Evolutionary conservation across 1,140 invertebrate genomes (phyloP), one percentile per base, ranked within the genome.

Genomic region (Pollicipes pollicipes): DNA sequence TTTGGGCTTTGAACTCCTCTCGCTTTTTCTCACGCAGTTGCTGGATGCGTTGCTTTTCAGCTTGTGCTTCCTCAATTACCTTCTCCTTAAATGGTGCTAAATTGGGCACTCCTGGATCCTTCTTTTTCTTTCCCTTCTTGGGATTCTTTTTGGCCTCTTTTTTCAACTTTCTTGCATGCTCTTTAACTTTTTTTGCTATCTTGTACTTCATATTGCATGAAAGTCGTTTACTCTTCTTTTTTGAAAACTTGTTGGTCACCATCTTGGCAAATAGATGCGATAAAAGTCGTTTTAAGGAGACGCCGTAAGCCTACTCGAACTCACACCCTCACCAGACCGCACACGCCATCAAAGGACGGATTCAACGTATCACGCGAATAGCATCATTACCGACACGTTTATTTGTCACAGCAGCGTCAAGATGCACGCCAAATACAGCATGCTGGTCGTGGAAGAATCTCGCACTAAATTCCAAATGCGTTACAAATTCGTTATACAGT

Each of bases 71-170:
- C 78, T 89, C 87, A 10, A 97, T 78, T 72, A 97, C 89, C 29
- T 91, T 84, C 79, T 93, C 88, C 82, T 96, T 97, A 75, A 97
- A 97, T 1, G 94, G 94, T 77, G 93, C 90, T 73, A 88, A 88
- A 81, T 95, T 95, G 0, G 95, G 95, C 68, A 97, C 85, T 76
- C 90, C 87, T 68, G 93, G 88, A 29, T 92, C 80, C 76, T 94
- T 91, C n/a, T n/a, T n/a, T 26, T 83, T 82, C 66, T 77, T 81
- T 87, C 90, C 75, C 74, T 85, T 85, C 79, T 87, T 90, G 0
- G 85, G 81, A 75, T 88, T 86, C 77, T 91, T 75, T n/a, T 91
- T 95, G 0, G 85, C 84, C 75, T 89, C 87, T 78, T 87, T 89
- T 68, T 84, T 86, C 67, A 86, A 75, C 82, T 95, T 95, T 69